Conservation (phyloP, 2,113 vertebrate species). For the Pyxicephalus adspersus region DNA sequence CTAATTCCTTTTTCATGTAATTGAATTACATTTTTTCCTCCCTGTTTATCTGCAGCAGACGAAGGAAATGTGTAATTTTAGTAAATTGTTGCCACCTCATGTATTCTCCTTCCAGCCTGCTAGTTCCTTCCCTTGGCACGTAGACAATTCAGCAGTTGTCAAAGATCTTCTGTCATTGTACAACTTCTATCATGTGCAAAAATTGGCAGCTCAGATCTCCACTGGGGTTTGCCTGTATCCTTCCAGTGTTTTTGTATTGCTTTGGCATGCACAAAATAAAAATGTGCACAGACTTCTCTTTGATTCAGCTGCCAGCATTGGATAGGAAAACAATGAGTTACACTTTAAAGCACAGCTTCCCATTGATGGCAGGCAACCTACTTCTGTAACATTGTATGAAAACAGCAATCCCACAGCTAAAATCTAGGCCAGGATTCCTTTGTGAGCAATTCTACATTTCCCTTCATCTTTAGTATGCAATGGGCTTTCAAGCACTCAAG, state of each 20-base stretch:
- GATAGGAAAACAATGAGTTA: conserved; percentile 84
- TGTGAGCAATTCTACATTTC: conserved; percentile 60
- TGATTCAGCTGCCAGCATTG: conserved; percentile 77
- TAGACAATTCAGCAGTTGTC: conserved; percentile 76
- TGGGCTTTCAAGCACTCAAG: conserved; percentile 31
- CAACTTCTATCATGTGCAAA: conserved; percentile 78
- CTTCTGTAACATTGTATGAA: conserved; percentile 68
- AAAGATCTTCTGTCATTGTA: conserved; percentile 78
- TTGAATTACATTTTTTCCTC: conserved; percentile 61
- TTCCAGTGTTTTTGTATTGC: conserved; percentile 79
- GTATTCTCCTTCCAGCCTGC: conserved; percentile 75
- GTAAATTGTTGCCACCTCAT: conserved; percentile 75
- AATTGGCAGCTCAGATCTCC: conserved; percentile 76
- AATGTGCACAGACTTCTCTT: conserved; percentile 72
- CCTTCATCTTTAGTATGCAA: conserved; percentile 55
- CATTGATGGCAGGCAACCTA: conserved; percentile 68
- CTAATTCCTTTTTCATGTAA: no score
- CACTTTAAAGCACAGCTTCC: conserved; percentile 77
- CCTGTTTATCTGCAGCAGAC: conserved; percentile 74
- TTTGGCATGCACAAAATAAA: conserved; percentile 77
- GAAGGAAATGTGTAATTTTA: conserved; percentile 75
- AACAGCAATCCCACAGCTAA: conserved; percentile 56
- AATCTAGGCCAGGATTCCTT: conserved; percentile 60
- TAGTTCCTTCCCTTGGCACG: conserved; percentile 80
- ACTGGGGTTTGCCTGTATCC: conserved; percentile 79